Percentiles rank a stretch among this genome's conserved stretches.
Evolutionary conservation across 2,888 invertebrate genomes (phyloP).

Genomic region (Mythimna pallens): DNA sequence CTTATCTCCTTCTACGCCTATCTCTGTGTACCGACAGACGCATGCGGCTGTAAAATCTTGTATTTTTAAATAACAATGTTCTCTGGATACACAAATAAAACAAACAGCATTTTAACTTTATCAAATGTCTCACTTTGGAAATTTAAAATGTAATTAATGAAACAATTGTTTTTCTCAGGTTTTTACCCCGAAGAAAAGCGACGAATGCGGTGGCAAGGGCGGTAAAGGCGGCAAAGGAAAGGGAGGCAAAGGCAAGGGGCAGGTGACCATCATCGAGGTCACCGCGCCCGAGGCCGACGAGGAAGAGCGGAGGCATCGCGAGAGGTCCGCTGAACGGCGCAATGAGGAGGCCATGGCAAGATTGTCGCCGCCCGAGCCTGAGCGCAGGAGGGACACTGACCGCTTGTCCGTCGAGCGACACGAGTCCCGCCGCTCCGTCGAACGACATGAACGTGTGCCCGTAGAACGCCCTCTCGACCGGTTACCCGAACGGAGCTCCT

Average conservation of each 20-base stretch:
- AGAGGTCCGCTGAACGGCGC: slow-evolving; percentile 77
- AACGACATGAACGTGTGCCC: slow-evolving; percentile 71
- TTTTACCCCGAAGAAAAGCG: slow-evolving; percentile 90
- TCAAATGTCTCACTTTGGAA: background rate
- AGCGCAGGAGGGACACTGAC: slow-evolving; percentile 60
- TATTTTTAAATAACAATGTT: too few relatives aligned
- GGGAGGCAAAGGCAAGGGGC: slow-evolving; percentile 93
- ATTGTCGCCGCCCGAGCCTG: slow-evolving; percentile 79
- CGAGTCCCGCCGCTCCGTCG: slow-evolving; percentile 69
- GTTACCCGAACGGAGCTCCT: slow-evolving; percentile 64
- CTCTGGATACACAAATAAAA: too few relatives aligned
- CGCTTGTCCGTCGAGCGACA: slow-evolving; percentile 52
- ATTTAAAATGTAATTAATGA: background rate
- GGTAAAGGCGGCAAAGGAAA: slow-evolving; percentile 94
- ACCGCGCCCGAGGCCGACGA: slow-evolving; percentile 84
- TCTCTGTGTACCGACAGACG: too few relatives aligned
- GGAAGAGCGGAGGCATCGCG: slow-evolving; percentile 84
- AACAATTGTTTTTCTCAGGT: slow-evolving; percentile 72
- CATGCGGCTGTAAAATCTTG: too few relatives aligned
- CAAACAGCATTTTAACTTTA: background rate
- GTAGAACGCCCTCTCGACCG: slow-evolving; percentile 63
- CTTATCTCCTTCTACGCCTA: too few relatives aligned
- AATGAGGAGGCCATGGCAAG: slow-evolving; percentile 83
- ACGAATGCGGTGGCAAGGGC: slow-evolving; percentile 93
- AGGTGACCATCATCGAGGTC: slow-evolving; percentile 93